A percentile compares a stretch with the other conserved stretches of the same genome.
Conservation (phyloP, 2,113 vertebrate species). For the Callocephalon fimbriatum region DNA sequence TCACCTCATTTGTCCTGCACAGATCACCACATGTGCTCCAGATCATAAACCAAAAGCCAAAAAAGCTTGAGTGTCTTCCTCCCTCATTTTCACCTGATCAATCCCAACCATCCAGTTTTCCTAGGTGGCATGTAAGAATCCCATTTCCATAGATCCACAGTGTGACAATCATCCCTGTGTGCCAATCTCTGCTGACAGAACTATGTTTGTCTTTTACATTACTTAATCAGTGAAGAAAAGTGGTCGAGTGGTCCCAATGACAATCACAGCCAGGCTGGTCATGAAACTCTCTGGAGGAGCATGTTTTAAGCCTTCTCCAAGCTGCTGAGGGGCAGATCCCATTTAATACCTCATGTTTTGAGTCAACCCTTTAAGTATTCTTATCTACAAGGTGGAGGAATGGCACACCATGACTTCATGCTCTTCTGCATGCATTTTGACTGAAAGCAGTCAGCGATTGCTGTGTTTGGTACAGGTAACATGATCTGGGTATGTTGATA, state of each 20-base stretch:
- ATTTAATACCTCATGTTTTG: not conserved
- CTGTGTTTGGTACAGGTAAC: not conserved
- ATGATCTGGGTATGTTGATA: not conserved
- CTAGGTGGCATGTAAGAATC: not conserved
- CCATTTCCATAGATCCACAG: not conserved
- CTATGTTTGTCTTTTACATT: not conserved
- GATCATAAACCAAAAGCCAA: not conserved
- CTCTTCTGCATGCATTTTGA: not conserved
- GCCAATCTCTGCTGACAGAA: not conserved
- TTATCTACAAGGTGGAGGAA: not conserved
- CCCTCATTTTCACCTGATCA: not conserved
- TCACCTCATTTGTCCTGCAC: not conserved
- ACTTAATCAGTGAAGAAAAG: not conserved
- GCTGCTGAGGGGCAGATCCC: not conserved
- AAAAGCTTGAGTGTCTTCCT: not conserved
- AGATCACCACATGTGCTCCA: not conserved
- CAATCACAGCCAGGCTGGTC: not conserved
- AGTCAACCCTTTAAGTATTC: not conserved
- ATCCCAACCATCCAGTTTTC: not conserved
- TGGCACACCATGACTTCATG: not conserved
- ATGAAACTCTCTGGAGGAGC: not conserved
- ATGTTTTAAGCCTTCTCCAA: not conserved
- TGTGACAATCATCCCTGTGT: not conserved
- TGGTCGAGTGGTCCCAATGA: not conserved
- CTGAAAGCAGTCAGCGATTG: accelerated